Percentiles rank a stretch among this genome's conserved stretches.
Conservation (phyloP, 2,797 vertebrate species). For the Echiichthys vipera region DNA sequence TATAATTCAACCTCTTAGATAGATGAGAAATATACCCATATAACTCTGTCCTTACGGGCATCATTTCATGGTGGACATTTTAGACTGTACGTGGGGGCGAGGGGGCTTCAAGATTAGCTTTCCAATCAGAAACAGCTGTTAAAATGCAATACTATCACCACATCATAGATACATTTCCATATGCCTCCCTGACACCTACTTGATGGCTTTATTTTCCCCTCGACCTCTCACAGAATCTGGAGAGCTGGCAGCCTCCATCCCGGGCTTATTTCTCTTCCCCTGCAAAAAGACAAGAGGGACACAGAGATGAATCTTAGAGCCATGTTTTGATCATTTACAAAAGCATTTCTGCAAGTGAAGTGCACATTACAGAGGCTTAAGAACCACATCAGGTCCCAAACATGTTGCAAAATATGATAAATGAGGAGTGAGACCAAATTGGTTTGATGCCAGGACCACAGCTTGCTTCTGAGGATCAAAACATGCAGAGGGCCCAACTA, state of each 20-base stretch:
- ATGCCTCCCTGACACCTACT: slow-evolving; percentile 80
- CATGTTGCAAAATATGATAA: slow-evolving; percentile 65
- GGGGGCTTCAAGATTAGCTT: slow-evolving; percentile 31
- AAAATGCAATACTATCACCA: slow-evolving; percentile 53
- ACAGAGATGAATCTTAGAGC: slow-evolving; percentile 51
- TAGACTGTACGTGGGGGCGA: not conserved
- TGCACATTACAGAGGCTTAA: slow-evolving; percentile 62
- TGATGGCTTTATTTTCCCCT: slow-evolving; percentile 90
- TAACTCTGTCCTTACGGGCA: slow-evolving; percentile 28
- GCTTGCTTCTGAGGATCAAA: slow-evolving; percentile 54
- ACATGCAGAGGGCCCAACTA: slow-evolving; percentile 55
- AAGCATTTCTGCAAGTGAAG: slow-evolving; percentile 56
- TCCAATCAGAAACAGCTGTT: slow-evolving; percentile 53
- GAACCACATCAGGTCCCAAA: slow-evolving; percentile 59
- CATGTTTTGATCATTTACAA: slow-evolving; percentile 36
- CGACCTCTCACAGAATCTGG: slow-evolving; percentile 87
- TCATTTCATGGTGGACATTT: slow-evolving; percentile 37
- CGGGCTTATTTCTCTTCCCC: slow-evolving; percentile 87
- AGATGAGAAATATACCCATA: slow-evolving; percentile 16
- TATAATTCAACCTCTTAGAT: slow-evolving; percentile 20
- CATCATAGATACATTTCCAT: slow-evolving; percentile 66
- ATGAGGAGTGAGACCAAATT: slow-evolving; percentile 50
- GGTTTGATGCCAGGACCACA: slow-evolving; percentile 57
- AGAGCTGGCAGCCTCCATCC: slow-evolving; percentile 84
- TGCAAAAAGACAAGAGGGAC: slow-evolving; percentile 67